A percentile compares a stretch with the other conserved stretches of the same genome.
These are phyloP conservation scores for Spongilla lacustris DNA, from an alignment of 37 sponge, comb jelly and placozoan genomes.

Conservation along the genomic window DNA sequence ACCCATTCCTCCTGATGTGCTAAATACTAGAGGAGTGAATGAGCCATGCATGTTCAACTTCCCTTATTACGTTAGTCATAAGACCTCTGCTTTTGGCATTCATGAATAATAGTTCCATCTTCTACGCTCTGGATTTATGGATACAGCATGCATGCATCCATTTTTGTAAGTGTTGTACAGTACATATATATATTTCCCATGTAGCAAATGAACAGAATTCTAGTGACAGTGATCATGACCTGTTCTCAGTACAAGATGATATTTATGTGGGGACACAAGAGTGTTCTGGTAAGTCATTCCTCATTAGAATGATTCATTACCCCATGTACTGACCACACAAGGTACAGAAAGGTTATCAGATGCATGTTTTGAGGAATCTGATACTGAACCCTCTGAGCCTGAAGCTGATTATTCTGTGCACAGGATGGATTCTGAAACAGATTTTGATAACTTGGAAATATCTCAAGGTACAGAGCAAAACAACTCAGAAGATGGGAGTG, in stretches of 20 bases:
- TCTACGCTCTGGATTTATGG: too few species aligned
- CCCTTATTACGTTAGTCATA: too few species aligned
- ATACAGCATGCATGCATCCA: too few species aligned
- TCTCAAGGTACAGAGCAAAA: neutral
- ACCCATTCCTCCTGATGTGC: too few species aligned
- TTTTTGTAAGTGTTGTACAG: too few species aligned
- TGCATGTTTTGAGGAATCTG: neutral
- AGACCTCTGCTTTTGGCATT: too few species aligned
- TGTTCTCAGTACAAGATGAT: neutral
- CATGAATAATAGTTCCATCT: too few species aligned
- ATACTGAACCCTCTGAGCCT: neutral
- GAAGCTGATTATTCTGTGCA: neutral
- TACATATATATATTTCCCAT: too few species aligned
- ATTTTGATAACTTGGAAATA: neutral
- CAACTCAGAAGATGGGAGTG: neutral
- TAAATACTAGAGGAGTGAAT: too few species aligned
- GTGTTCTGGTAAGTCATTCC: neutral
- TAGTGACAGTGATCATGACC: neutral
- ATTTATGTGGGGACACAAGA: neutral
- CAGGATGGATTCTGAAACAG: neutral
- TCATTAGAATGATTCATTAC: neutral
- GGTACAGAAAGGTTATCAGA: constrained; percentile 1
- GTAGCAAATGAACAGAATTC: constrained; percentile 1
- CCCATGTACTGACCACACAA: neutral
- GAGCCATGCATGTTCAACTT: too few species aligned